Evolutionary conservation across 2,113 vertebrate genomes (phyloP).

Genomic region (Charina bottae): DNA sequence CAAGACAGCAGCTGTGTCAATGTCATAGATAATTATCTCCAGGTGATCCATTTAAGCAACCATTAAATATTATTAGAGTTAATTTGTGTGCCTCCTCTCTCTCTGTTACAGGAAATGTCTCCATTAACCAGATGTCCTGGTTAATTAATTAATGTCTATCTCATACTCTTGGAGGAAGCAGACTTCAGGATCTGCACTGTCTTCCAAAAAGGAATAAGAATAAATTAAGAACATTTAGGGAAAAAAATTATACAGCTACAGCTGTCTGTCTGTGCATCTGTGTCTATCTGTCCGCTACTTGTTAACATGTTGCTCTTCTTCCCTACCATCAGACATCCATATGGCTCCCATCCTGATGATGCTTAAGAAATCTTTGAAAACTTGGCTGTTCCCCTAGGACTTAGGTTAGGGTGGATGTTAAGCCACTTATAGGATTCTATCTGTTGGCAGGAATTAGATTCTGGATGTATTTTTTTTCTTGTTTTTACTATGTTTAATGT

Average conservation of each 20-base stretch:
- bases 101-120: conserved; percentile 18
- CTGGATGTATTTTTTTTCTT: not conserved
- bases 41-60: conserved; percentile 16
- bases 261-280: not conserved
- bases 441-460: not conserved
- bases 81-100: not conserved
- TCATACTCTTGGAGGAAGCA: not conserved
- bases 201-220: not conserved
- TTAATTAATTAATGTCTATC: conserved; percentile 12
- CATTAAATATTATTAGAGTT: conserved; percentile 26
- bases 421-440: not conserved
- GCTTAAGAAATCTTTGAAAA: not conserved
- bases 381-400: not conserved
- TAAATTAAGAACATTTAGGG: not conserved
- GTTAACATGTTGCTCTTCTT: not conserved
- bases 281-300: not conserved
- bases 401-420: not conserved
- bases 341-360: not conserved
- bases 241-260: not conserved
- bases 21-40: conserved; percentile 18
- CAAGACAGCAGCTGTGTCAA: not conserved
- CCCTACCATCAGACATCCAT: not conserved
- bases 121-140: conserved; percentile 31
- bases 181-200: not conserved
- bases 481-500: not conserved